These are phyloP conservation scores for Eulemur mongoz DNA, from an alignment of 2,797 vertebrate species.

Conservation along the genomic window DNA sequence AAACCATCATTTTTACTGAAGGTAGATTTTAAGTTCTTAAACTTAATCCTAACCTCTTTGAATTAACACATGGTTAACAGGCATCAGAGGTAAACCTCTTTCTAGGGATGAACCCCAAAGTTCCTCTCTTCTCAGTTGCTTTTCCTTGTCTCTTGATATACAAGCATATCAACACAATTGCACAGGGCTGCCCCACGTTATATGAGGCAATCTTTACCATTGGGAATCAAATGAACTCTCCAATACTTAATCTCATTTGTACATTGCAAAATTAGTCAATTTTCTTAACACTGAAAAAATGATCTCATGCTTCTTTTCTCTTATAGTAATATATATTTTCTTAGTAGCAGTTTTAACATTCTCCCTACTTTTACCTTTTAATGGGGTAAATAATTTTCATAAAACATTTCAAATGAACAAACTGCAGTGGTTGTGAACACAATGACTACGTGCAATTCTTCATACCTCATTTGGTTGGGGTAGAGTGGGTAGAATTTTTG, in stretches of 20 bases:
- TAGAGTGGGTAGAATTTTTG: not conserved
- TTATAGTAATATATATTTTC: not conserved
- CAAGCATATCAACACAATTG: not conserved
- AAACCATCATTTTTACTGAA: not conserved
- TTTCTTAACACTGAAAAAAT: not conserved
- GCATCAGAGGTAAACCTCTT: not conserved
- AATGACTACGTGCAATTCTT: not conserved
- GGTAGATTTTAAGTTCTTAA: not conserved
- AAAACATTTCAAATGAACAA: slow-evolving; percentile 13
- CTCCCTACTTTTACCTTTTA: not conserved
- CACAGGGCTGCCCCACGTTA: not conserved
- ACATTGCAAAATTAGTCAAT: not conserved
- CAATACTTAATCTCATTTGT: not conserved
- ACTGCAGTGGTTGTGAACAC: not conserved
- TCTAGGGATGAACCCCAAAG: not conserved
- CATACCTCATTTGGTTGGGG: not conserved
- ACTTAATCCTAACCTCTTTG: not conserved
- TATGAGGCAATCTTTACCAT: not conserved
- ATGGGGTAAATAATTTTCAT: not conserved
- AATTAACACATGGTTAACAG: not conserved
- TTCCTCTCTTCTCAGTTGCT: not conserved
- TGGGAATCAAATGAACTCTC: not conserved
- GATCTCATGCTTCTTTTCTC: not conserved
- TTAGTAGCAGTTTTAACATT: not conserved
- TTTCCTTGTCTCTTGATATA: not conserved